A percentile compares a stretch with the other conserved stretches of the same genome.
phyloP scores from a whole-genome alignment of 2,113 vertebrate species.

The Hemiscyllium ocellatum region DNA sequence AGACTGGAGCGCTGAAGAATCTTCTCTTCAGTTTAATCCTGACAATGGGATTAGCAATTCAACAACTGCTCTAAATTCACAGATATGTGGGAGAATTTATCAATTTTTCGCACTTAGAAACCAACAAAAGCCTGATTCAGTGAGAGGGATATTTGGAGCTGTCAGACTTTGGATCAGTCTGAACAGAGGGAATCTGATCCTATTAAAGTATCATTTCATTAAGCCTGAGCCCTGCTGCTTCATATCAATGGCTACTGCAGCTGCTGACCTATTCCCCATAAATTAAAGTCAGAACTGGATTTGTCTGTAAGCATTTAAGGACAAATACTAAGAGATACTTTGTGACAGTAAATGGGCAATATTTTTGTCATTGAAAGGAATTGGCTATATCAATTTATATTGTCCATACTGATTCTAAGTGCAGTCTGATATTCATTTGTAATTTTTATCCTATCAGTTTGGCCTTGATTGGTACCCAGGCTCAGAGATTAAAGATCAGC shows the following conservation, averaged over 20 bases:
- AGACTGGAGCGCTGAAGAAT: neutral
- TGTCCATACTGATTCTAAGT: neutral
- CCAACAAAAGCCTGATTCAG: neutral
- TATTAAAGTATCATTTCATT: neutral
- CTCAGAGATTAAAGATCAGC: neutral
- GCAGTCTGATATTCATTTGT: constrained; percentile 13
- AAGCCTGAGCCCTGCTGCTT: neutral
- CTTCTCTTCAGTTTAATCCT: neutral
- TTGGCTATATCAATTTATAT: neutral
- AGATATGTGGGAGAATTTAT: neutral
- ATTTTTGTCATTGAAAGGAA: neutral
- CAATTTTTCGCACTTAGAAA: neutral
- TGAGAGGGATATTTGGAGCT: neutral
- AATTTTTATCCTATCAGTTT: neutral
- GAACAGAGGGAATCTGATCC: neutral
- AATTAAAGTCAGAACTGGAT: neutral
- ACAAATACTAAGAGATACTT: neutral
- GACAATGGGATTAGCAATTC: neutral
- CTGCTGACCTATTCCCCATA: neutral
- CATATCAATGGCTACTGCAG: neutral
- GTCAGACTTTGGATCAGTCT: neutral
- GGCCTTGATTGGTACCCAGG: neutral
- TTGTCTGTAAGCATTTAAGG: neutral
- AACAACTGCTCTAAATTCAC: neutral
- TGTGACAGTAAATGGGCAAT: neutral